Conservation (phyloP, 2,113 vertebrate species). For the Strigops habroptila region DNA sequence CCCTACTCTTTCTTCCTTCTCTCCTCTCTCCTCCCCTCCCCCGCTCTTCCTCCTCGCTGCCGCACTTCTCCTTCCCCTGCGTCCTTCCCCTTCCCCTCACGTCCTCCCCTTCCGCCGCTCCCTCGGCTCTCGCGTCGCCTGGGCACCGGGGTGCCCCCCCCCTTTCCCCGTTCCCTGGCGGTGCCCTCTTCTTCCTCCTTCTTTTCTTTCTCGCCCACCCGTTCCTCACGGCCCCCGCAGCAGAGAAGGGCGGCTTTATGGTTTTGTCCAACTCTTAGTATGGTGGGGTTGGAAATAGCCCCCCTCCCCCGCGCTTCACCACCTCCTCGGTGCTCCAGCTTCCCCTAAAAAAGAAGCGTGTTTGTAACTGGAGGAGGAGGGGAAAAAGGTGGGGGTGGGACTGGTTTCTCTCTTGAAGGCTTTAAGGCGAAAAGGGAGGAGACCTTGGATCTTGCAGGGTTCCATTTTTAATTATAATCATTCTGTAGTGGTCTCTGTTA, state of each 20-base stretch:
- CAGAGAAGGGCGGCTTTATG: background rate
- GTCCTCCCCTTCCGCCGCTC: background rate
- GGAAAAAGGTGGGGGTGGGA: conserved; percentile 32
- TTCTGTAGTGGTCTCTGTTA: background rate
- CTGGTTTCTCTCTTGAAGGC: conserved; percentile 28
- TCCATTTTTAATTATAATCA: conserved; percentile 62
- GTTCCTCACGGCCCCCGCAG: background rate
- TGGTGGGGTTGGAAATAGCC: background rate
- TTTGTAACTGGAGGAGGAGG: conserved; percentile 50
- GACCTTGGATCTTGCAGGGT: conserved; percentile 55
- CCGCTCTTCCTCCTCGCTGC: too few species aligned
- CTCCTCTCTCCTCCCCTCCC: background rate
- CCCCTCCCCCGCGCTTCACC: background rate
- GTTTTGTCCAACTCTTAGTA: background rate
- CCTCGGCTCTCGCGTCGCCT: background rate
- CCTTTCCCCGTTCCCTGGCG: background rate
- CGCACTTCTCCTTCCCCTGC: background rate
- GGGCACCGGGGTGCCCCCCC: background rate
- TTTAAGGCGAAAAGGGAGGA: conserved; percentile 55
- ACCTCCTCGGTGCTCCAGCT: conserved; percentile 8
- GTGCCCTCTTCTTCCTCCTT: background rate
- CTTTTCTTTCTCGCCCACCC: background rate
- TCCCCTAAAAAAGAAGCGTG: conserved; percentile 57
- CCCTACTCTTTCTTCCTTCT: background rate
- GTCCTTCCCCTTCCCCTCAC: background rate